Evolutionary conservation across 2,888 invertebrate species (phyloP).

Genomic region (Selenia dentaria): DNA sequence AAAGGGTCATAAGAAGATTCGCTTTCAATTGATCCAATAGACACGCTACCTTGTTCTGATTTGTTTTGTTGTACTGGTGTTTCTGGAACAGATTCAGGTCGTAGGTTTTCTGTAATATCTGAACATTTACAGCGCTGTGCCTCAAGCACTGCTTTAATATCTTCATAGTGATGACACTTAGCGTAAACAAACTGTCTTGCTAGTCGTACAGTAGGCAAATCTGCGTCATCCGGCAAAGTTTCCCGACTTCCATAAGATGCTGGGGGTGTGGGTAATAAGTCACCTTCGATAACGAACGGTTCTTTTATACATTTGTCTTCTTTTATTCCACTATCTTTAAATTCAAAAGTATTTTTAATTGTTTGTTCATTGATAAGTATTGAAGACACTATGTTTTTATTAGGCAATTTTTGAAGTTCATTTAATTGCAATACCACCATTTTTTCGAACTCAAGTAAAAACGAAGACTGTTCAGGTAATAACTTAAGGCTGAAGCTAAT

Average conservation of each 20-base stretch:
- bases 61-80: slow-evolving; percentile 12
- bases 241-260: slow-evolving; percentile 64
- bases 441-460: slow-evolving; percentile 71
- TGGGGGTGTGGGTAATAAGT: slow-evolving; percentile 51
- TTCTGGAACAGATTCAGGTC: slow-evolving; percentile 5
- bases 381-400: slow-evolving; percentile 31
- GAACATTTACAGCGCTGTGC: slow-evolving; percentile 61
- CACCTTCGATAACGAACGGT: slow-evolving; percentile 65
- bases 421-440: slow-evolving; percentile 71
- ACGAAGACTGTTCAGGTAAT: slow-evolving; percentile 71
- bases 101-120: slow-evolving; percentile 24
- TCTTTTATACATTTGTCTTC: slow-evolving; percentile 48
- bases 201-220: slow-evolving; percentile 59
- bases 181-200: slow-evolving; percentile 68
- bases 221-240: slow-evolving; percentile 60
- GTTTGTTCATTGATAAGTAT: slow-evolving; percentile 56
- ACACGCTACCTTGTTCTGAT: slow-evolving; percentile 16
- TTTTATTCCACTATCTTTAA: slow-evolving; percentile 39
- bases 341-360: slow-evolving; percentile 50
- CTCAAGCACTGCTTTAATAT: slow-evolving; percentile 60
- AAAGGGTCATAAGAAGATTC: slow-evolving; percentile 59
- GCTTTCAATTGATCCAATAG: slow-evolving; percentile 24
- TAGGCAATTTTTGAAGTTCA: slow-evolving; percentile 64
- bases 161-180: slow-evolving; percentile 67
- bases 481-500: slow-evolving; percentile 69